Percentiles rank a stretch among this genome's conserved stretches.
phyloP scores from a whole-genome alignment of 2,113 vertebrate species.

The Loxodonta africana region DNA sequence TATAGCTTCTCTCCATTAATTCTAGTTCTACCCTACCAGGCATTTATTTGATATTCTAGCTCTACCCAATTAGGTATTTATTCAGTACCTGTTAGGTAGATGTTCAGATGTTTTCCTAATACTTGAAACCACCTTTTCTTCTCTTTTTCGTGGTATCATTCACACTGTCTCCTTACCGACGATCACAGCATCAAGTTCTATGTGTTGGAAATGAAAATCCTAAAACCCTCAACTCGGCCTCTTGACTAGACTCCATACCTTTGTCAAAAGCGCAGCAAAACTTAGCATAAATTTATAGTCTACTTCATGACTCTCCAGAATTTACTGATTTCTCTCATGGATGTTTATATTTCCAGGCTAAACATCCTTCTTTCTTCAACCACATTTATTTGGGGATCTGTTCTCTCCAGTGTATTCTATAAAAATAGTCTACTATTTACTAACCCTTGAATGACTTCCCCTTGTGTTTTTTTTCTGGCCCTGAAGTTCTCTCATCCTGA shows the following conservation, averaged over 20 bases:
- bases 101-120: no score
- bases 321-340: neutral
- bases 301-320: neutral
- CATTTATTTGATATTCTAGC: neutral
- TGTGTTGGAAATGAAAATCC: neutral
- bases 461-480: neutral
- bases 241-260: neutral
- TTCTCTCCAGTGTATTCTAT: neutral
- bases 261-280: neutral
- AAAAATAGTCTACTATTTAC: conserved; percentile 23
- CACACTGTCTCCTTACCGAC: no score
- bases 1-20: neutral
- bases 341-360: neutral
- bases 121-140: no score
- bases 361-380: neutral
- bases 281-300: neutral
- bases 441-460: neutral
- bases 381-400: neutral
- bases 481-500: neutral
- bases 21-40: neutral
- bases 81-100: no score
- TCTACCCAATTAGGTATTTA: neutral
- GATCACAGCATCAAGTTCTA: neutral
- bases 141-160: no score
- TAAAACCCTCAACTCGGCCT: neutral